phyloP scores from a whole-genome alignment of 64 coral and sea anemone species.

The Actinia tenebrosa region DNA sequence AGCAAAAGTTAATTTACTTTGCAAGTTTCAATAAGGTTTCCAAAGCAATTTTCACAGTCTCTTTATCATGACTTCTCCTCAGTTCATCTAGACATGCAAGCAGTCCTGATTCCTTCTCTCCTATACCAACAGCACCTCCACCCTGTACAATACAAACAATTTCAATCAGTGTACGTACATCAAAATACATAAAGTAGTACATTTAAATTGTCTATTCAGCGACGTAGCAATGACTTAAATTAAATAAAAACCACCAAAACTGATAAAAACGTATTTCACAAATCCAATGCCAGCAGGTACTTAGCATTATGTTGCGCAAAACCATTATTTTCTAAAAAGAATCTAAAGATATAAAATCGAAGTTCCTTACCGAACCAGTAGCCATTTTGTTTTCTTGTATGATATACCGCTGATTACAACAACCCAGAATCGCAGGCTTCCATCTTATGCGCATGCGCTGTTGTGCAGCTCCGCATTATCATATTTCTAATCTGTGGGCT shows the following conservation, averaged over 20 bases:
- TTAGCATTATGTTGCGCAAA: not conserved
- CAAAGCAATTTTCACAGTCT: conserved; percentile 46
- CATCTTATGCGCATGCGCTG: not conserved
- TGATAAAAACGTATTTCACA: not conserved
- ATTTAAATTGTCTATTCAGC: not conserved
- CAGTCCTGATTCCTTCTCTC: conserved; percentile 53
- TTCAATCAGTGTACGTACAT: not conserved
- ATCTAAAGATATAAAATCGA: not conserved
- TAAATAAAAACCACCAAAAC: not conserved
- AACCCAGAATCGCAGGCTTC: conserved; percentile 11
- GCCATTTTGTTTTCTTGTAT: conserved; percentile 55
- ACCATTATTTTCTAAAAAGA: not conserved
- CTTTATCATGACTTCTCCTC: conserved; percentile 45
- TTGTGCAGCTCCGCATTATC: not conserved
- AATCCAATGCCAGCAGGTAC: not conserved
- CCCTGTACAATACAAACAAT: conserved; percentile 9
- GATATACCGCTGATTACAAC: conserved; percentile 5
- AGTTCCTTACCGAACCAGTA: conserved; percentile 24
- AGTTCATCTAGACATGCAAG: conserved; percentile 36
- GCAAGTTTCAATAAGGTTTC: conserved; percentile 67
- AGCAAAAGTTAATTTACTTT: conserved; percentile 28
- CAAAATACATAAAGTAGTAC: not conserved
- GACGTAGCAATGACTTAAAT: not conserved
- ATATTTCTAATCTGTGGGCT: not conserved
- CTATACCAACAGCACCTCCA: conserved; percentile 54